A percentile compares a stretch with the other conserved stretches of the same genome.
These are phyloP conservation scores for Myotis findleyi DNA, from an alignment of 2,797 vertebrate species.

Conservation along the genomic window DNA sequence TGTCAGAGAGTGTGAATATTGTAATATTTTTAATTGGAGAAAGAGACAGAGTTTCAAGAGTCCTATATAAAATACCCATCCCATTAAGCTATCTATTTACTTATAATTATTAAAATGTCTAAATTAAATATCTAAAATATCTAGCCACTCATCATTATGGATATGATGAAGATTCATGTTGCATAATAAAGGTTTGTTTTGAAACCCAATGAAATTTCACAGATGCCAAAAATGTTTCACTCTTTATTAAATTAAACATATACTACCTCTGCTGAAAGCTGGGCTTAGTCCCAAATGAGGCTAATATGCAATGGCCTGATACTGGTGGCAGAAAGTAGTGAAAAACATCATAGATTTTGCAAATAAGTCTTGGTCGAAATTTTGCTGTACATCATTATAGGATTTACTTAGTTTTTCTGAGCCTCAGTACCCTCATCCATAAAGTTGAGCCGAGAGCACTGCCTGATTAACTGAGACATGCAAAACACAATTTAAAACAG, in stretches of 20 bases:
- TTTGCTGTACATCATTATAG: neutral
- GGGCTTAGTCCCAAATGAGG: neutral
- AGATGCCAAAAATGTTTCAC: neutral
- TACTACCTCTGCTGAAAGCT: neutral
- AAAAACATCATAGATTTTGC: neutral
- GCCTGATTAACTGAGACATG: neutral
- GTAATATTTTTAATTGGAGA: neutral
- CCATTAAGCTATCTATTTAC: neutral
- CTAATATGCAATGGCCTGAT: neutral
- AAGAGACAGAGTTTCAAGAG: neutral
- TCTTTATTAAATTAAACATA: neutral
- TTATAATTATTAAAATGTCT: neutral
- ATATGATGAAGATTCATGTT: neutral
- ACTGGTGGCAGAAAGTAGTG: neutral
- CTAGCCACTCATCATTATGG: neutral
- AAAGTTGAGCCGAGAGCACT: neutral
- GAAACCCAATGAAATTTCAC: neutral
- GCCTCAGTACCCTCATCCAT: neutral
- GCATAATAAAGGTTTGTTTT: neutral
- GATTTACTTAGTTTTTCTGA: slow-evolving; percentile 1
- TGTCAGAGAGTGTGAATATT: neutral
- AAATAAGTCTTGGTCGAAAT: neutral
- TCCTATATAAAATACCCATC: neutral
- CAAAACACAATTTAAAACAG: neutral
- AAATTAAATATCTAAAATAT: neutral